Base-by-base conservation (phyloP, 2,797 vertebrate species). In the Cygnus olor region DNA sequence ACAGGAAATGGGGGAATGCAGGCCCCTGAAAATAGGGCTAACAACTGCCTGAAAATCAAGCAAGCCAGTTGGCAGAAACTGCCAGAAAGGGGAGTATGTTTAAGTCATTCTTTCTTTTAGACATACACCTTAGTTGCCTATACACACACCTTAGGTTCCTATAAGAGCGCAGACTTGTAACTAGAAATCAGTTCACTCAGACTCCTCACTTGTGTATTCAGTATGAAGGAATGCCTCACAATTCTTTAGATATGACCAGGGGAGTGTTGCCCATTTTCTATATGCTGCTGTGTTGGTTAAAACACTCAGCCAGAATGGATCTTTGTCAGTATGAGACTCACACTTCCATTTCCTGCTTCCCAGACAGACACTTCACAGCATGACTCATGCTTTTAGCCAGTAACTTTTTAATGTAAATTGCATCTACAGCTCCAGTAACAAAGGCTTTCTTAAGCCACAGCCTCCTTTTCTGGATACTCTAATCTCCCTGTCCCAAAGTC, bases 401-500 rank as follows among this genome's bases (percentile, higher is more conserved):
- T 27, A 66, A n/a, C 7, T 56, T 87, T 84, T 84, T 30, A 30
- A 32, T 22, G 19, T 5, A 54, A 69, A 60, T 53, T 81, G 22
- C 25, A 15, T 36, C n/a, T 10, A 36, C 13, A 51, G 24, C 20
- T 10, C 11, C 38, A 90, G 47, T 54, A 83, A 70, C 14, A 85
- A 77, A 70, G 4, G 3, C 6, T 11, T 79, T 25, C 34, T 45
- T 6, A 51, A 36, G n/a, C 40, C 54, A 73, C 19, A 45, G 15
- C 17, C 36, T 42, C 25, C 34, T 69, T 61, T 10, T 19, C 45
- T 40, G 44, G 6, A 36, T 51, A n/a, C 8, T 70, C 47, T n/a
- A n/a, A 22, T 22, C 5, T 86, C 44, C 0, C 0, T 14, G 10
- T 1, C 28, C 14, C 19, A 47, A 58, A 64, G 7, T 40, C n/a